Conservation (phyloP, 1,140 invertebrate species). For the Dryas iulia region DNA sequence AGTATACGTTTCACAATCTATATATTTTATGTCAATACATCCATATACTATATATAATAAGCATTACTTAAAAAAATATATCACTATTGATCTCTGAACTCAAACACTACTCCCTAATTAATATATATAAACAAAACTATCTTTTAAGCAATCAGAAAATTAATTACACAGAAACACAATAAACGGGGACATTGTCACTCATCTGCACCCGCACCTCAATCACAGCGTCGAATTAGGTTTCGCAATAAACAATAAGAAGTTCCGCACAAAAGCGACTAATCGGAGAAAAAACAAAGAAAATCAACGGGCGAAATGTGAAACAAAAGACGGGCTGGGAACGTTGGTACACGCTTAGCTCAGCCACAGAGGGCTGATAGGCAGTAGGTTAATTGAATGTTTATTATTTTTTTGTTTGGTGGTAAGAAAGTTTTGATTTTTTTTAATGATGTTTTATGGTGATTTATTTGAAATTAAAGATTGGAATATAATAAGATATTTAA, state of each 20-base stretch:
- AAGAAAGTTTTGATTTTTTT: too few species aligned
- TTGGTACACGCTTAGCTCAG: conserved; percentile 12
- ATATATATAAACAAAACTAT: neutral
- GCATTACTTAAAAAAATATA: too few species aligned
- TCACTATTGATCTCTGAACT: too few species aligned
- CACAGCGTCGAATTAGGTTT: conserved; percentile 31
- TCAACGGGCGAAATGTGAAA: conserved; percentile 35
- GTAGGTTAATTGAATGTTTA: neutral
- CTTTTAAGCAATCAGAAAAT: conserved; percentile 21
- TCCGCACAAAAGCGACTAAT: conserved; percentile 39
- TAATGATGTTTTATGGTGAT: too few species aligned
- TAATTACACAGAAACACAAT: conserved; percentile 26
- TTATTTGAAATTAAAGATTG: too few species aligned
- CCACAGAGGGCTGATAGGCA: conserved; percentile 13
- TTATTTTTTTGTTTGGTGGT: neutral
- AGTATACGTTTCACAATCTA: too few species aligned
- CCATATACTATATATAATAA: too few species aligned
- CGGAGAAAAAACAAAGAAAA: conserved; percentile 42
- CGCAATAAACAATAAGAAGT: conserved; percentile 36
- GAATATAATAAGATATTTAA: too few species aligned
- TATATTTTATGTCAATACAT: too few species aligned
- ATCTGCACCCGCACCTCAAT: conserved; percentile 17
- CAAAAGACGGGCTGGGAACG: conserved; percentile 31
- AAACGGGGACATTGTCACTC: conserved; percentile 20
- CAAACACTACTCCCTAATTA: neutral